A percentile compares a stretch with the other conserved stretches of the same genome.
phyloP scores from a whole-genome alignment of 2,888 invertebrate species.

The Eristalis tenax region DNA sequence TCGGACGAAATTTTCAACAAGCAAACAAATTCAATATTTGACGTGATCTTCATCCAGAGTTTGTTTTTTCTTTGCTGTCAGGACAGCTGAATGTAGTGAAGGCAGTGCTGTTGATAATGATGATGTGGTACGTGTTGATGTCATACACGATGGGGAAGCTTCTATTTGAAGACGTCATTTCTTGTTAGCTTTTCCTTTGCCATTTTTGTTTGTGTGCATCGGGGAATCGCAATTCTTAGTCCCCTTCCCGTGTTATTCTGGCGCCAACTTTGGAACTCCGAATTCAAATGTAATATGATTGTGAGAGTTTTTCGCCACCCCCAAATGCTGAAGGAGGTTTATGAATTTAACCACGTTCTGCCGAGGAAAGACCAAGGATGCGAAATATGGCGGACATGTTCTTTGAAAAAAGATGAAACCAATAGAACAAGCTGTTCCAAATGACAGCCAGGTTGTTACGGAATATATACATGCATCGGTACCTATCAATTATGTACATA shows the following conservation, averaged over 20 bases:
- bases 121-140: slow-evolving; percentile 25
- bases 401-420: not conserved
- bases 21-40: slow-evolving; percentile 62
- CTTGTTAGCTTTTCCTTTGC: slow-evolving; percentile 1
- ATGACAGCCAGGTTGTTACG: not conserved
- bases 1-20: slow-evolving; percentile 18
- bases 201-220: not conserved
- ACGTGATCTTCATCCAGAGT: slow-evolving; percentile 58
- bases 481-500: not conserved
- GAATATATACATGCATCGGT: not conserved
- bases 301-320: not conserved
- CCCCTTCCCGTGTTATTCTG: not conserved
- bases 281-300: slow-evolving; percentile 18
- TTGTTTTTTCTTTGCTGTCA: slow-evolving; percentile 15
- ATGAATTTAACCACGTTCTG: slow-evolving; percentile 21
- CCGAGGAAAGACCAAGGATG: not conserved
- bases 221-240: not conserved
- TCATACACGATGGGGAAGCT: slow-evolving; percentile 2
- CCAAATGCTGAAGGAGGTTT: not conserved
- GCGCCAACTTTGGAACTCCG: slow-evolving; percentile 1
- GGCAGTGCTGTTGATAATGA: slow-evolving; percentile 14
- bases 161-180: slow-evolving; percentile 8
- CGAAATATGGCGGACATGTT: not conserved
- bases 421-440: not conserved
- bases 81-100: not conserved